These are phyloP conservation scores for Mythimna lalbum DNA, from an alignment of 2,888 invertebrate genomes.

Conservation along the genomic window DNA sequence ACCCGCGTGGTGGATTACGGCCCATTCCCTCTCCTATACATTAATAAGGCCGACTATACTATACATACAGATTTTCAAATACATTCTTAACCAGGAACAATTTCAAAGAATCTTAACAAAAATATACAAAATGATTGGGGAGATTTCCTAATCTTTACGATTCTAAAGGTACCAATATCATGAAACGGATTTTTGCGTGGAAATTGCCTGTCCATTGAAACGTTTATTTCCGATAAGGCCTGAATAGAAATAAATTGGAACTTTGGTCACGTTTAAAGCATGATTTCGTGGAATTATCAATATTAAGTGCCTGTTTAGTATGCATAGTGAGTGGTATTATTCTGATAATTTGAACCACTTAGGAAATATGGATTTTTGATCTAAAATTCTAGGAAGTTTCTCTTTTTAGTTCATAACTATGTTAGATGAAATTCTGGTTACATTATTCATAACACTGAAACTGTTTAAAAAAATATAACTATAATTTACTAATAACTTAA, in stretches of 20 bases:
- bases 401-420: neutral
- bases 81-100: neutral
- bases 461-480: neutral
- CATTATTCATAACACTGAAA: neutral
- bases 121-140: neutral
- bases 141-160: too few species aligned
- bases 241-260: conserved; percentile 38
- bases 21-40: too few species aligned
- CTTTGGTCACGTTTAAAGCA: conserved; percentile 39
- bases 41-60: too few species aligned
- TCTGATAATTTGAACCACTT: conserved; percentile 23
- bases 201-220: conserved; percentile 41
- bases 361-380: conserved; percentile 12
- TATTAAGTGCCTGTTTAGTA: conserved; percentile 29
- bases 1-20: too few species aligned
- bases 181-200: conserved; percentile 14
- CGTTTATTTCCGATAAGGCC: conserved; percentile 31
- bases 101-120: conserved; percentile 9
- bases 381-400: neutral
- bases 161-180: conserved; percentile 2
- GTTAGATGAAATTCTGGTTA: neutral
- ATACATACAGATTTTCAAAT: neutral
- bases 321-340: conserved; percentile 21
- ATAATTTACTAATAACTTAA: too few species aligned
- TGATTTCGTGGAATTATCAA: conserved; percentile 36